These are phyloP conservation scores for Euplexia lucipara DNA, from an alignment of 2,888 invertebrate species.

Conservation along the genomic window DNA sequence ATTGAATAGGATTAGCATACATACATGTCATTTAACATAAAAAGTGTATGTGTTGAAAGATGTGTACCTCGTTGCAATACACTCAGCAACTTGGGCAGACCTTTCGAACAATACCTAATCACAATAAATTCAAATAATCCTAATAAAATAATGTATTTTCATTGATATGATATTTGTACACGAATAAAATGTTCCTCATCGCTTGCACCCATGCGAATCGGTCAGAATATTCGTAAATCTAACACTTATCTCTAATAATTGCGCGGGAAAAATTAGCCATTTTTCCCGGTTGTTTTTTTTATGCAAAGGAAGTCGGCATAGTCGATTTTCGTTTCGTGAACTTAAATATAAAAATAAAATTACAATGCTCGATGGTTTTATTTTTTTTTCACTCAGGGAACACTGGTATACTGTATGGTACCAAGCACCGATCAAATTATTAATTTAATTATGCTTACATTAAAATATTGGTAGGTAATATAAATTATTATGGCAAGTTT, in stretches of 20 bases:
- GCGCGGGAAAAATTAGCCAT: slow-evolving; percentile 39
- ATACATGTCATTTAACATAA: slow-evolving; percentile 58
- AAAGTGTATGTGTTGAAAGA: slow-evolving; percentile 71
- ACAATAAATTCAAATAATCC: slow-evolving; percentile 28
- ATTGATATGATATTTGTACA: slow-evolving; percentile 41
- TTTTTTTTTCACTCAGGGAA: slow-evolving; percentile 74
- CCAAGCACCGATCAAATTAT: slow-evolving; percentile 38
- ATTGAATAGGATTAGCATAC: slow-evolving; percentile 53
- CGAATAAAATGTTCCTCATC: slow-evolving; percentile 78
- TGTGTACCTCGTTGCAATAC: slow-evolving; percentile 73
- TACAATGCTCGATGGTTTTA: slow-evolving; percentile 84
- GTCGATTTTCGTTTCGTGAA: slow-evolving; percentile 85
- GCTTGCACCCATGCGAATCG: slow-evolving; percentile 83
- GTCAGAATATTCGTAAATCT: slow-evolving; percentile 73
- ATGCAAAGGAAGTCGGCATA: slow-evolving; percentile 84
- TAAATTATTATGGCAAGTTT: slow-evolving; percentile 63
- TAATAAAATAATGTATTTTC: slow-evolving; percentile 25
- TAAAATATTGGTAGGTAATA: slow-evolving; percentile 52
- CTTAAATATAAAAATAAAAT: slow-evolving; percentile 72
- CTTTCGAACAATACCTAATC: slow-evolving; percentile 68
- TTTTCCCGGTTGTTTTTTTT: slow-evolving; percentile 32
- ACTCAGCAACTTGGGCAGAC: slow-evolving; percentile 77
- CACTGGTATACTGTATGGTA: slow-evolving; percentile 60
- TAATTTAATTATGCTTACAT: slow-evolving; percentile 53
- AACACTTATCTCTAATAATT: slow-evolving; percentile 5